These are phyloP conservation scores for Coluber constrictor DNA, from an alignment of 2,797 vertebrate genomes.

Conservation along the genomic window DNA sequence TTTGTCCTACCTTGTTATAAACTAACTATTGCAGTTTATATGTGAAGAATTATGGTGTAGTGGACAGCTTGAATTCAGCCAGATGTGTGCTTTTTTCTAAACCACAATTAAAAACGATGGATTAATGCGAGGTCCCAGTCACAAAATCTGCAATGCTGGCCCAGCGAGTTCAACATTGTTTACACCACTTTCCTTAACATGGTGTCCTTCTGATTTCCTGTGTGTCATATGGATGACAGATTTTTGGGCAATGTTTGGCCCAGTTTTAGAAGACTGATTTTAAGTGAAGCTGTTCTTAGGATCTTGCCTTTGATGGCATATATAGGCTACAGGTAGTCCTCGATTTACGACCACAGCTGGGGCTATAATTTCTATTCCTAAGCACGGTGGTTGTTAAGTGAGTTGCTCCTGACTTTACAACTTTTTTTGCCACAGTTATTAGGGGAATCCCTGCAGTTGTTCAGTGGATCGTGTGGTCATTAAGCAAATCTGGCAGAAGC, in stretches of 20 bases:
- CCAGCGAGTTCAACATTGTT: neutral
- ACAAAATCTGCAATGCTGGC: neutral
- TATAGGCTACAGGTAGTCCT: neutral
- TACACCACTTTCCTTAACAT: neutral
- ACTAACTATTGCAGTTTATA: neutral
- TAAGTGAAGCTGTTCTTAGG: neutral
- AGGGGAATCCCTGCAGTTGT: no score
- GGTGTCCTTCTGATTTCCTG: neutral
- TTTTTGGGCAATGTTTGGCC: neutral
- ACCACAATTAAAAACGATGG: neutral
- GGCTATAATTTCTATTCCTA: no score
- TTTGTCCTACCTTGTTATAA: neutral
- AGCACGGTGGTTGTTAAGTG: no score
- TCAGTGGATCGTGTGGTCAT: no score
- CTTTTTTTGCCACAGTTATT: no score
- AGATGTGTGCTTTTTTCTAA: neutral
- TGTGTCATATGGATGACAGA: neutral
- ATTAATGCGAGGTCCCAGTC: neutral
- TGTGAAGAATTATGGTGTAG: neutral
- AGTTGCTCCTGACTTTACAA: no score
- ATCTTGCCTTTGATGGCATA: neutral
- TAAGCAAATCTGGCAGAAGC: no score
- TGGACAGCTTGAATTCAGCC: neutral
- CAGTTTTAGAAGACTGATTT: neutral
- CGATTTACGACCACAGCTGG: no score